These are phyloP conservation scores for Caenorhabditis sinica DNA, from an alignment of 2,888 invertebrate species.

Conservation along the genomic window DNA sequence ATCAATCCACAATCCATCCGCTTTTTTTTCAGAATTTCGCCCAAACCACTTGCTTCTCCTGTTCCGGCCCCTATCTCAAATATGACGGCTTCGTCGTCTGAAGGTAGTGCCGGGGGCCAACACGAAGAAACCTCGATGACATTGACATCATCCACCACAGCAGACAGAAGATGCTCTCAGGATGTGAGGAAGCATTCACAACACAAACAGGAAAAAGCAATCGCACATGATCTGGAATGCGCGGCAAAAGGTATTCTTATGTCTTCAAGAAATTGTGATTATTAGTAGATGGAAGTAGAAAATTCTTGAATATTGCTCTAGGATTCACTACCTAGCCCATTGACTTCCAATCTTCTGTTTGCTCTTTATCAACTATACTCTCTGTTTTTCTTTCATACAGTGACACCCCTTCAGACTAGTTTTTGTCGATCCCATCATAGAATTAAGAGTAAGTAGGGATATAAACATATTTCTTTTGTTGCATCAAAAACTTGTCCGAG, in stretches of 20 bases:
- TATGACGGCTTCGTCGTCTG: conserved; percentile 55
- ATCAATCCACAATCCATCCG: neutral
- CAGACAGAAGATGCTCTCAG: conserved; percentile 48
- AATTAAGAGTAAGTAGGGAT: conserved; percentile 56
- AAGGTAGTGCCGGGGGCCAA: conserved; percentile 36
- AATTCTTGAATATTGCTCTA: too few relatives aligned
- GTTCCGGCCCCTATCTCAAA: conserved; percentile 38
- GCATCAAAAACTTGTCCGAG: neutral
- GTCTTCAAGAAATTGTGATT: too few relatives aligned
- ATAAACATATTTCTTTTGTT: neutral
- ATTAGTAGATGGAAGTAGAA: too few relatives aligned
- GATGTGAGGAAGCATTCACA: conserved; percentile 64
- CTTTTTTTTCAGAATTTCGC: conserved; percentile 54
- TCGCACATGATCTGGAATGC: conserved; percentile 69
- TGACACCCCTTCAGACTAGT: conserved; percentile 12
- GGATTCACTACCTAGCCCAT: neutral
- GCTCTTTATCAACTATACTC: neutral
- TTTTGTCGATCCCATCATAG: conserved; percentile 38
- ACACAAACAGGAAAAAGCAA: conserved; percentile 68
- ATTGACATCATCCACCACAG: conserved; percentile 8
- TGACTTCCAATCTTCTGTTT: neutral
- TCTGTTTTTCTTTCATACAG: neutral
- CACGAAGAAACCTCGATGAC: conserved; percentile 27
- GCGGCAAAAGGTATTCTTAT: conserved; percentile 65
- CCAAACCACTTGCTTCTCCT: conserved; percentile 52